Percentiles rank a stretch among this genome's conserved stretches.
Conservation (phyloP, 2,797 vertebrate genomes). For the Naso thynnoides region DNA sequence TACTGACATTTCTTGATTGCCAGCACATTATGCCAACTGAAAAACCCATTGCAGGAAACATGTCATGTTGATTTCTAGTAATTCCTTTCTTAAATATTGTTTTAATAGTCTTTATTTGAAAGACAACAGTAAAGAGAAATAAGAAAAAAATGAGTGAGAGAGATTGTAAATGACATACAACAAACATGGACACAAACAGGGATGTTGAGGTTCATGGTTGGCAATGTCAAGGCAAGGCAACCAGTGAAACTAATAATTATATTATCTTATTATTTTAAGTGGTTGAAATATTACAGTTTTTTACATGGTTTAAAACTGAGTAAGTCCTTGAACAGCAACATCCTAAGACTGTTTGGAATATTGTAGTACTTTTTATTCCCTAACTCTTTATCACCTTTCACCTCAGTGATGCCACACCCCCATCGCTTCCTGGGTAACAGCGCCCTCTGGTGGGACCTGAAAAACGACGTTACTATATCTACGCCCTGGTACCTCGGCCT, state of each 20-base stretch:
- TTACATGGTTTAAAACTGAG: too few relatives aligned
- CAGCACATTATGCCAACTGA: not conserved
- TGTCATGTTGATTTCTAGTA: too few relatives aligned
- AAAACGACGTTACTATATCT: conserved; percentile 92
- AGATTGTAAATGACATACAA: not conserved
- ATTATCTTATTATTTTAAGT: not conserved
- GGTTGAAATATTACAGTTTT: too few relatives aligned
- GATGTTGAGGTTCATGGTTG: not conserved
- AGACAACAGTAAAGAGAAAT: not conserved
- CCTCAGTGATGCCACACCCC: conserved; percentile 92
- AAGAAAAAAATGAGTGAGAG: not conserved
- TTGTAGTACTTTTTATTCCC: not conserved
- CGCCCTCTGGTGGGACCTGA: conserved; percentile 95
- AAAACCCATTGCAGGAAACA: not conserved
- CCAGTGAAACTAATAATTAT: too few relatives aligned
- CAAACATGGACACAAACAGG: not conserved
- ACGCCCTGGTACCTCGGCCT: conserved; percentile 96
- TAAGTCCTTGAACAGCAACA: not conserved
- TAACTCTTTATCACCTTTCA: conserved; percentile 15
- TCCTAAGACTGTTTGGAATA: not conserved
- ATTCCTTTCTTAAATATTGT: too few relatives aligned
- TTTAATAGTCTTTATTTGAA: too few relatives aligned
- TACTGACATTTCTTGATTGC: conserved; percentile 29
- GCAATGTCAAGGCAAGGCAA: not conserved
- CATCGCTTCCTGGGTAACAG: conserved; percentile 95